Conservation (phyloP, 2,113 vertebrate species). For the Sturnira hondurensis region DNA sequence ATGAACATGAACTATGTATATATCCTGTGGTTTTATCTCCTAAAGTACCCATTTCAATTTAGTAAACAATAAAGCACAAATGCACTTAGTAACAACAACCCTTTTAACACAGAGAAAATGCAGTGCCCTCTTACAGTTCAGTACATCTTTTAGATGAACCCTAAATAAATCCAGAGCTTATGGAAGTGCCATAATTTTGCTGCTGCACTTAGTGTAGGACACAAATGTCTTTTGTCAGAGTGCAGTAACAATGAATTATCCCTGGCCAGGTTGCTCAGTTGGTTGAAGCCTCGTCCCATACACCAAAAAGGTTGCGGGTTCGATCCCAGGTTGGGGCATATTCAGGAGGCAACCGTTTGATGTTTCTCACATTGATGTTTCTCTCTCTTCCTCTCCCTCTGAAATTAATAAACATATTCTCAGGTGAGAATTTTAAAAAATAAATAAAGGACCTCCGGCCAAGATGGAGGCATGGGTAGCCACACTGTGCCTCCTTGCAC, state of each 20-base stretch:
- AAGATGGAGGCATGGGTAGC: too few relatives aligned
- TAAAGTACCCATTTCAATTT: slow-evolving; percentile 4
- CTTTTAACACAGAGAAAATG: slow-evolving; percentile 7
- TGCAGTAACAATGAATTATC: neutral
- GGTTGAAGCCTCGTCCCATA: too few relatives aligned
- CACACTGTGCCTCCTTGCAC: too few relatives aligned
- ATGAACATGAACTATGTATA: neutral
- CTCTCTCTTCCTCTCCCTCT: too few relatives aligned
- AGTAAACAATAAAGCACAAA: neutral
- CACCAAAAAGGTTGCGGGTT: too few relatives aligned
- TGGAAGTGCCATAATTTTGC: slow-evolving; percentile 15
- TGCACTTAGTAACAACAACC: neutral
- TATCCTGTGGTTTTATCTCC: neutral
- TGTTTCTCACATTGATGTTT: too few relatives aligned
- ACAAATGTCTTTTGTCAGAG: slow-evolving; percentile 24
- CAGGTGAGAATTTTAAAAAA: too few relatives aligned
- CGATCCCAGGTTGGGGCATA: too few relatives aligned
- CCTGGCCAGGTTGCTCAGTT: too few relatives aligned
- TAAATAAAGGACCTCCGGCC: too few relatives aligned
- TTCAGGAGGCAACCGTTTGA: too few relatives aligned
- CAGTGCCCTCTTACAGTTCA: neutral
- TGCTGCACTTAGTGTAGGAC: neutral
- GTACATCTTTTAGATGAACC: neutral
- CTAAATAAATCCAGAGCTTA: neutral
- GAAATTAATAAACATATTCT: too few relatives aligned